Evolutionary conservation across 1,140 invertebrate species (phyloP).

Genomic region (Aporrectodea caliginosa): DNA sequence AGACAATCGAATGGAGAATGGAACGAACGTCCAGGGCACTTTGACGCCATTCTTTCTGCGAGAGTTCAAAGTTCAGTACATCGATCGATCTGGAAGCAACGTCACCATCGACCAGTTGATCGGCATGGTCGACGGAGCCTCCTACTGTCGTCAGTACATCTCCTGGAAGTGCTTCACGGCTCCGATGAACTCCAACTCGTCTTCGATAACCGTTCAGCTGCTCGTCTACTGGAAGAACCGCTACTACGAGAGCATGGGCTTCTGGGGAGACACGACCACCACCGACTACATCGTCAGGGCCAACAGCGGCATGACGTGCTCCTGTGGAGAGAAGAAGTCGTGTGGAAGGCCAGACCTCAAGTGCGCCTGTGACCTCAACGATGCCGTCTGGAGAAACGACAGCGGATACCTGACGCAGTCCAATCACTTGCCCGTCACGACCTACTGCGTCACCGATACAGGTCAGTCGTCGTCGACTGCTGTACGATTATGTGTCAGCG

Average conservation of each 20-base stretch:
- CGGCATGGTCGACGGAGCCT: background rate
- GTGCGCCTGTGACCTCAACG: background rate
- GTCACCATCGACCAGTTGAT: background rate
- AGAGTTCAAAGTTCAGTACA: background rate
- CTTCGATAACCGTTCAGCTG: background rate
- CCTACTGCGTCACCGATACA: background rate
- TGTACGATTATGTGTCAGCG: too few relatives aligned
- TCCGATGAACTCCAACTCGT: background rate
- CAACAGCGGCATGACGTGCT: background rate
- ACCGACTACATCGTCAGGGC: background rate
- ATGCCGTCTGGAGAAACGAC: background rate
- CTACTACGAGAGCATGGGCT: constrained; percentile 10
- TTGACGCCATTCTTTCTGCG: too few relatives aligned
- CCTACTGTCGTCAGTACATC: background rate
- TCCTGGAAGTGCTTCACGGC: background rate
- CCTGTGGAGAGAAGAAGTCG: background rate
- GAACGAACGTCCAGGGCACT: too few relatives aligned
- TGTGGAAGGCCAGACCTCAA: background rate
- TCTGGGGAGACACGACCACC: constrained; percentile 16
- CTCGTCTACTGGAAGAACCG: constrained; percentile 21
- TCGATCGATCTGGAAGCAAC: background rate
- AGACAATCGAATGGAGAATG: too few relatives aligned
- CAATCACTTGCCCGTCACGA: background rate
- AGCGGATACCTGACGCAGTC: background rate
- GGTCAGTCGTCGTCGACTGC: too few relatives aligned